Base-by-base conservation (phyloP, 2,797 vertebrate species). In the Neomorphus geoffroyi region DNA sequence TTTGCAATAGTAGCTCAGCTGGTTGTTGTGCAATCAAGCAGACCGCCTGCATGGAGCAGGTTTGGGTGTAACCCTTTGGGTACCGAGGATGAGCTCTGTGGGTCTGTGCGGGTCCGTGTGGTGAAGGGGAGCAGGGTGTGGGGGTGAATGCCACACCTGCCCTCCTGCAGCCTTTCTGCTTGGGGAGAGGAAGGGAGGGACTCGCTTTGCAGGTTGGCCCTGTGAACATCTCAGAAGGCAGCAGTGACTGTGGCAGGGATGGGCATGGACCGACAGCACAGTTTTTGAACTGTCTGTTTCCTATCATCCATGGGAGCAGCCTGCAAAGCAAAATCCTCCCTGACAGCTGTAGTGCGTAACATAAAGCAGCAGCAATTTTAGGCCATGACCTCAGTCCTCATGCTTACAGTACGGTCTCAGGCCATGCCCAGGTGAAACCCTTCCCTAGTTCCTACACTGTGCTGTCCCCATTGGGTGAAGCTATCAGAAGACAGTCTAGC, bases 11-110 rank as follows among this genome's bases (percentile, higher is more conserved):
- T 37, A 84, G 58, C 82, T 80, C 4, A 32, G 84, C 66, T 65
- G 73, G 53, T 7, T 28, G 88, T 93, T 97, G 86, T 82, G 93
- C 95, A 96, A 94, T 94, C 67, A 18, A n/a, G 80, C 65, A 80
- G 92, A 92, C 91, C 32, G 32, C 97, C 91, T 17, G 92, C n/a
- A 69, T 66, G 86, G 95, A 95, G 69, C 78, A 92, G 78, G 69
- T 95, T 70, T 62, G 41, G 69, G 50, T 60, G 93, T 94, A 94
- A 96, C 94, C 80, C 86, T 93, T 96, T 14, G 83, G 92, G 35
- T 81, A 28, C 94, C 1, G 2, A n/a, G 88, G 69, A 35, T 0
- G 7, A 69, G 69, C 74, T 35, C 54, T n/a, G 1, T 16, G 75
- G 16, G 18, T 33, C 48, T 1, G 0, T 11, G 12, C 2, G 19